Conservation (phyloP, 92 coral and sea anemone species). For the Epizoanthus scotinus region DNA sequence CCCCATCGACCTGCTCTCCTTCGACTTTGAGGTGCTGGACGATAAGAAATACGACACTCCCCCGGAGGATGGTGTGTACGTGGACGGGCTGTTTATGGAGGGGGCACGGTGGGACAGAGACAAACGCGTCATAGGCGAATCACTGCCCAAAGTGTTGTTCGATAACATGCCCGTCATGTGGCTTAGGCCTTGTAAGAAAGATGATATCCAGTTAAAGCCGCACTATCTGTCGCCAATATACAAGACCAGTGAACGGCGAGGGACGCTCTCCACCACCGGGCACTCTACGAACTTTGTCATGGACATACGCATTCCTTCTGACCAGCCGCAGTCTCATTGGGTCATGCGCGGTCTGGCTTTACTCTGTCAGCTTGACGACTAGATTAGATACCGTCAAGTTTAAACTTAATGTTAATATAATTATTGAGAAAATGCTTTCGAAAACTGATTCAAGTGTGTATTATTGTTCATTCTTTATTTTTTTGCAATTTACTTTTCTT, state of each 20-base stretch:
- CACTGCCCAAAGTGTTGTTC: constrained; percentile 83
- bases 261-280: constrained; percentile 97
- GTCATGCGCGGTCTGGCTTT: constrained; percentile 99
- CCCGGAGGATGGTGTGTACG: constrained; percentile 98
- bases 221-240: constrained; percentile 97
- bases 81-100: constrained; percentile 93
- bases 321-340: constrained; percentile 99
- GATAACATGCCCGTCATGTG: constrained; percentile 95
- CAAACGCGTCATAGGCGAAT: constrained; percentile 84
- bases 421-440: not conserved
- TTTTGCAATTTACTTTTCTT: too few relatives aligned
- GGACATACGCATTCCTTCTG: constrained; percentile 99
- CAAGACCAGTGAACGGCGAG: constrained; percentile 98
- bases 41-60: constrained; percentile 88
- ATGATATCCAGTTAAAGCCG: constrained; percentile 79
- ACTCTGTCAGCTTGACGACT: constrained; percentile 95
- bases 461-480: not conserved
- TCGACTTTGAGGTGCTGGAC: constrained; percentile 90
- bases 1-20: constrained; percentile 92
- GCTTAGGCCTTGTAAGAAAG: constrained; percentile 96
- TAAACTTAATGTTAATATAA: not conserved
- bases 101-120: constrained; percentile 98
- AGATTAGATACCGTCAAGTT: constrained; percentile 8
- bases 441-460: not conserved
- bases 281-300: constrained; percentile 99